phyloP scores from a whole-genome alignment of 1,140 invertebrate genomes.

The Pantala flavescens region DNA sequence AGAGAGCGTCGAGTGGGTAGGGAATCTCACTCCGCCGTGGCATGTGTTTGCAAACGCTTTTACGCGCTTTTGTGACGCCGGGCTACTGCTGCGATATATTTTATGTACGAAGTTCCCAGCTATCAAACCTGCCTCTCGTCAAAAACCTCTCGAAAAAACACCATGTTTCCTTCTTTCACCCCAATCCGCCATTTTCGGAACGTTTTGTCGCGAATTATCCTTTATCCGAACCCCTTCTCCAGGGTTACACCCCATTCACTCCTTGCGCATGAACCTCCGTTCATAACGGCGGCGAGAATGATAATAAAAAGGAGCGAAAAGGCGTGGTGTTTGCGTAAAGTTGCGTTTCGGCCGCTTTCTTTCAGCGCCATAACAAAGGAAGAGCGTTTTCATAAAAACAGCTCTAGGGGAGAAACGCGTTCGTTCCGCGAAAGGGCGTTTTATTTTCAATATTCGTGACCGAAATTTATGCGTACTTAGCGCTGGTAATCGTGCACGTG shows the following conservation, averaged over 20 bases:
- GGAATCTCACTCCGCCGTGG: not conserved
- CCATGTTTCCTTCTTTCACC: not conserved
- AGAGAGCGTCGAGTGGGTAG: not conserved
- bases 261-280: not conserved
- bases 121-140: not conserved
- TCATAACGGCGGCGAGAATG: not conserved
- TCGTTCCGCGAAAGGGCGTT: too few species aligned
- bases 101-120: conserved; percentile 1
- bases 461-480: too few species aligned
- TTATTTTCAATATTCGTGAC: too few species aligned
- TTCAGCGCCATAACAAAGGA: not conserved
- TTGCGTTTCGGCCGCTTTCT: not conserved
- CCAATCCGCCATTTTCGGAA: not conserved
- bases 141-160: not conserved
- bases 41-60: conserved; percentile 4
- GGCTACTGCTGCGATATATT: conserved; percentile 4
- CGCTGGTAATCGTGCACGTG: too few species aligned
- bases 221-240: not conserved
- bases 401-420: too few species aligned
- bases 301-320: not conserved
- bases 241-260: not conserved
- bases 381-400: not conserved
- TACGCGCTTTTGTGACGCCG: conserved; percentile 2
- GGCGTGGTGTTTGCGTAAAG: not conserved
- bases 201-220: not conserved